Evolutionary conservation across 2,888 invertebrate species (phyloP).

Genomic region (Ophioninae sp.): DNA sequence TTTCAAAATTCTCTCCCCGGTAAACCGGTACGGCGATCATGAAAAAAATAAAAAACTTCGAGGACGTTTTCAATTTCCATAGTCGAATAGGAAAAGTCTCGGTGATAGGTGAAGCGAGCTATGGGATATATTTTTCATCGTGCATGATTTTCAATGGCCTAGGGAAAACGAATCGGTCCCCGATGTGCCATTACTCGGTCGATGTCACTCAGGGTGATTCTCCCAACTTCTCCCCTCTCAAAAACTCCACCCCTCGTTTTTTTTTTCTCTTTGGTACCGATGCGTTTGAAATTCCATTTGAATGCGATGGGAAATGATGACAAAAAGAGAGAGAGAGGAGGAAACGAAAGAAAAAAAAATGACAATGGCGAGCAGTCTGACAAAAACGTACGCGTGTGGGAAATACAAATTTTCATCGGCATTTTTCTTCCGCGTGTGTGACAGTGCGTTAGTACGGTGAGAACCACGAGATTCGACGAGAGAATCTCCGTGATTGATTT

Average conservation of each 20-base stretch:
- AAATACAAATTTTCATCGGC: slow-evolving; percentile 42
- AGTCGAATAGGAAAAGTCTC: neutral
- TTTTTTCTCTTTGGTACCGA: neutral
- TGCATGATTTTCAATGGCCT: slow-evolving; percentile 23
- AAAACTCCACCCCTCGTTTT: neutral
- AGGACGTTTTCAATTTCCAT: neutral
- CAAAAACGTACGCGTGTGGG: slow-evolving; percentile 33
- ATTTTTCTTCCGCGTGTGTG: slow-evolving; percentile 9
- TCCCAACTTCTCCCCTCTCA: slow-evolving; percentile 8
- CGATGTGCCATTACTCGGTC: slow-evolving; percentile 29
- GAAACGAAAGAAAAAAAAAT: neutral
- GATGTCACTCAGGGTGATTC: slow-evolving; percentile 19
- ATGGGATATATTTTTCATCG: slow-evolving; percentile 12
- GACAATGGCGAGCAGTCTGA: slow-evolving; percentile 1
- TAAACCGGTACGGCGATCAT: no score
- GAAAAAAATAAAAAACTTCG: no score
- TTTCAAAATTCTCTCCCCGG: no score
- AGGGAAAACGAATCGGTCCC: slow-evolving; percentile 25
- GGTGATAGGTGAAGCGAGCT: neutral
- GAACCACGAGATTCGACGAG: slow-evolving; percentile 26
- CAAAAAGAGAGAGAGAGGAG: slow-evolving; percentile 7
- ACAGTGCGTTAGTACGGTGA: neutral
- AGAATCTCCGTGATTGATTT: slow-evolving; percentile 57
- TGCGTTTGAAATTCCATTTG: slow-evolving; percentile 8
- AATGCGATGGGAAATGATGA: slow-evolving; percentile 40